Evolutionary conservation across 2,113 vertebrate genomes (phyloP).

Genomic region (Poicephalus meyeri): DNA sequence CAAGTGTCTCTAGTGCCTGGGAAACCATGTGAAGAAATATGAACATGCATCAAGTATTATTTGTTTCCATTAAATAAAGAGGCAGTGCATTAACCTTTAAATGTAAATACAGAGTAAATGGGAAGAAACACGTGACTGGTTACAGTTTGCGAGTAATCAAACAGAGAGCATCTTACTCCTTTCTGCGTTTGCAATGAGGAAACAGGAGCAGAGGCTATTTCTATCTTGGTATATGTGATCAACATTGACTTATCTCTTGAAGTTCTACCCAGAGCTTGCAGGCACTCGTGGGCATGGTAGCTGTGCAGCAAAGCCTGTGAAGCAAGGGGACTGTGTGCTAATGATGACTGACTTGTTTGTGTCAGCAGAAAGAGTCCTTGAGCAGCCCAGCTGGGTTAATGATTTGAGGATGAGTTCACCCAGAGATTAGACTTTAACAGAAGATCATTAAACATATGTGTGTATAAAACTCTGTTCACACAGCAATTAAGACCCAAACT

Average conservation of each 20-base stretch:
- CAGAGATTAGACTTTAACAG: background rate
- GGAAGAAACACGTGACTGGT: background rate
- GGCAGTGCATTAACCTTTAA: background rate
- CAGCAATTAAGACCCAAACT: background rate
- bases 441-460: rapidly evolving
- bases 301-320: background rate
- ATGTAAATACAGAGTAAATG: background rate
- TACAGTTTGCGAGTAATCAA: background rate
- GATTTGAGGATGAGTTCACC: background rate
- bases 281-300: rapidly evolving
- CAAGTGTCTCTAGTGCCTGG: background rate
- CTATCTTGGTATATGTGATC: background rate
- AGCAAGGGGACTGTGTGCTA: background rate
- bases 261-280: background rate
- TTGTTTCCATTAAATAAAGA: background rate
- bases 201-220: background rate
- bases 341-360: background rate
- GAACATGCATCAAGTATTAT: background rate
- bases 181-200: background rate
- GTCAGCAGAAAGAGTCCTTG: background rate
- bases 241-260: background rate
- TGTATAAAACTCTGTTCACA: background rate
- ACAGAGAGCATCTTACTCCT: background rate
- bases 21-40: background rate
- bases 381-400: background rate